These are phyloP conservation scores for Tympanoctomys barrerae DNA, from an alignment of 2,797 vertebrate genomes.

Conservation along the genomic window DNA sequence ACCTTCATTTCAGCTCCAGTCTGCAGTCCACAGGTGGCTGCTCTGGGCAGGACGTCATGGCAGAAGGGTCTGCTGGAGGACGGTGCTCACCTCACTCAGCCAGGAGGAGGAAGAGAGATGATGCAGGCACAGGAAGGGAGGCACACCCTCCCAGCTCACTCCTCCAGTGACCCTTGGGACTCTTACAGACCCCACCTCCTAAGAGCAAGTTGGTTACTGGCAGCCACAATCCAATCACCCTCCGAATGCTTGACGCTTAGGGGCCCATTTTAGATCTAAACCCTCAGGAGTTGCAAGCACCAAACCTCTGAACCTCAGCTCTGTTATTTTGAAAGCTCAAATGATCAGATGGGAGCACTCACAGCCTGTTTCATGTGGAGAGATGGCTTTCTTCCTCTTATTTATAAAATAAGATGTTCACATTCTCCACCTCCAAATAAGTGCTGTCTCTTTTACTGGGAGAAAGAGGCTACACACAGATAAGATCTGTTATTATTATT, in stretches of 20 bases:
- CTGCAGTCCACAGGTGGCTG: neutral
- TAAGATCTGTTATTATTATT: slow-evolving; percentile 55
- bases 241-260: neutral
- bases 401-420: accelerated
- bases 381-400: neutral
- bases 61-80: neutral
- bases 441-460: neutral
- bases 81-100: neutral
- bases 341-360: neutral
- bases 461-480: neutral
- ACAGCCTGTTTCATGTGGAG: neutral
- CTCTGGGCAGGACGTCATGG: neutral
- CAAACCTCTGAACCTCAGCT: too few species aligned
- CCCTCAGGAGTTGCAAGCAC: neutral
- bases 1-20: neutral
- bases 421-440: accelerated
- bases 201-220: neutral
- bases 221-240: neutral
- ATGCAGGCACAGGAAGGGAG: neutral
- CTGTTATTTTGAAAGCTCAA: neutral
- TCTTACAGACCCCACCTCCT: neutral
- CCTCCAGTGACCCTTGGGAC: too few species aligned
- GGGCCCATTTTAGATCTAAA: neutral
- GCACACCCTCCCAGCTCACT: neutral
- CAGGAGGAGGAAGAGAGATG: neutral